Evolutionary conservation across 2,888 invertebrate species (phyloP).

Genomic region (Actias luna): DNA sequence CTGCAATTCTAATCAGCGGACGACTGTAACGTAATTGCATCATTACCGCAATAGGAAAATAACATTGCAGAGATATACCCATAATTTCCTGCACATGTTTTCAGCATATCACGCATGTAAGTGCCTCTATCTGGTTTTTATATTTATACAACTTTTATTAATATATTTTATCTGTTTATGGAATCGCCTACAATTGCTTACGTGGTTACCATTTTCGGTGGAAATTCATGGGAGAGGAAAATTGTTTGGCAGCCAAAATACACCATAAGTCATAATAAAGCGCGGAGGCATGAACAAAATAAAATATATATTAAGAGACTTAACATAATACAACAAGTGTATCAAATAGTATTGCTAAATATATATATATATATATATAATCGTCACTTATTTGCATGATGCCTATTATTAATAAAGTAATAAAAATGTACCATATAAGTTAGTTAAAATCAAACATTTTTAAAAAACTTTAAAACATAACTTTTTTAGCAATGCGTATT

Average conservation of each 20-base stretch:
- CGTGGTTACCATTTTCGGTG: background rate
- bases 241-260: background rate
- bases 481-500: too few relatives aligned
- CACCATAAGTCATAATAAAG: background rate
- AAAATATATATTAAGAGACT: background rate
- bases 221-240: background rate
- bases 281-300: background rate
- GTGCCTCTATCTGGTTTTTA: background rate
- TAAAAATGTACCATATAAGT: too few relatives aligned
- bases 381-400: too few relatives aligned
- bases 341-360: background rate
- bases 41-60: constrained; percentile 16
- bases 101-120: background rate
- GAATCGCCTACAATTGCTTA: background rate
- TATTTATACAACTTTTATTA: background rate
- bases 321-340: background rate
- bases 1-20: constrained; percentile 12
- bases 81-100: background rate
- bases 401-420: too few relatives aligned
- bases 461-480: too few relatives aligned
- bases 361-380: too few relatives aligned
- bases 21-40: constrained; percentile 16
- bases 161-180: background rate
- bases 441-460: too few relatives aligned
- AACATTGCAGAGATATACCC: background rate